These are phyloP conservation scores for Drosophila bipectinata DNA, from an alignment of 1,140 invertebrate genomes.

Conservation along the genomic window DNA sequence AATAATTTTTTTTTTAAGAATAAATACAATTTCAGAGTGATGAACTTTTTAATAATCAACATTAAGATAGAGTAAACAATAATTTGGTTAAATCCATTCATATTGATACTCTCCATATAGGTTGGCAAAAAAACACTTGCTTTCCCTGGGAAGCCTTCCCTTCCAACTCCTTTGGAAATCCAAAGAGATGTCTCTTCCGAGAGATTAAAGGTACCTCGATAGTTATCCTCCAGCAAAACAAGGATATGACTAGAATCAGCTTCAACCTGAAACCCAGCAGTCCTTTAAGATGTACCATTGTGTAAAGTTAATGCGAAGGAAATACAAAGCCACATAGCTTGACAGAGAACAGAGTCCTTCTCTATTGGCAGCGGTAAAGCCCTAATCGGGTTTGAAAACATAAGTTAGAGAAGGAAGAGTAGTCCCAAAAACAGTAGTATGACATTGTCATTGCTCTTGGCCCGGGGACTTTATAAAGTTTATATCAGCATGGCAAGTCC, in stretches of 20 bases:
- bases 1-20: conserved; percentile 48
- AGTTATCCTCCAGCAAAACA: conserved; percentile 38
- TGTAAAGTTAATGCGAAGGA: conserved; percentile 88
- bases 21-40: conserved; percentile 25
- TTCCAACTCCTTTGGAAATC: conserved; percentile 4
- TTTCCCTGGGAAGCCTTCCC: neutral
- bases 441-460: conserved; percentile 20
- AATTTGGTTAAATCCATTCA: conserved; percentile 41
- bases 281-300: conserved; percentile 42
- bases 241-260: conserved; percentile 1
- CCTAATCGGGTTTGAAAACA: conserved; percentile 86
- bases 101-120: conserved; percentile 39
- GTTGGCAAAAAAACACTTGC: neutral
- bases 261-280: conserved; percentile 26
- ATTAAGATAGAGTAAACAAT: conserved; percentile 30
- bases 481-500: conserved; percentile 92
- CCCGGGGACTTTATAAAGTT: conserved; percentile 66
- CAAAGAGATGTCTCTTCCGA: neutral
- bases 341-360: conserved; percentile 93
- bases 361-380: conserved; percentile 92
- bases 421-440: conserved; percentile 70
- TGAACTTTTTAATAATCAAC: conserved; percentile 51
- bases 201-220: conserved; percentile 50
- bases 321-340: conserved; percentile 93
- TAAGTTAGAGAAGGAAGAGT: conserved; percentile 88